Conservation (phyloP, 1,140 invertebrate species). For the Helicoverpa armigera region DNA sequence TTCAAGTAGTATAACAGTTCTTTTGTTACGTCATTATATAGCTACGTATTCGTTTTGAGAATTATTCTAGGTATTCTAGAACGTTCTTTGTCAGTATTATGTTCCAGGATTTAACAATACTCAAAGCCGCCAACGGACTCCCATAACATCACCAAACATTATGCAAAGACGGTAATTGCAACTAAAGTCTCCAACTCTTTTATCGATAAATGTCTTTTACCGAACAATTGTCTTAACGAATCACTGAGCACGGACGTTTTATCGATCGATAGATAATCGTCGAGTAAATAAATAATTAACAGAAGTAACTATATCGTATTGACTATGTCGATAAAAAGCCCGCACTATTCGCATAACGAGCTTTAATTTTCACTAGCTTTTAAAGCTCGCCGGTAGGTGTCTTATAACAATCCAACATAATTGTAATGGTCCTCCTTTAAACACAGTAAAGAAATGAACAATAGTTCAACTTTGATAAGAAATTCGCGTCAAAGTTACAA, state of each 20-base stretch:
- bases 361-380: not conserved
- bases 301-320: constrained; percentile 38
- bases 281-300: constrained; percentile 45
- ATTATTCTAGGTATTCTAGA: not conserved
- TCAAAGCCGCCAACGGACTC: not conserved
- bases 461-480: constrained; percentile 27
- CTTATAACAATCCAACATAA: constrained; percentile 30
- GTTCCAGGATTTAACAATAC: not conserved
- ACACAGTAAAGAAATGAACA: constrained; percentile 45
- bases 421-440: constrained; percentile 44
- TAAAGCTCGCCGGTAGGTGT: constrained; percentile 15
- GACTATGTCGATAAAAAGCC: constrained; percentile 43
- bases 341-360: constrained; percentile 5
- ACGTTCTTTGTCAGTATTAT: constrained; percentile 33
- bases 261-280: constrained; percentile 38
- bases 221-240: not conserved
- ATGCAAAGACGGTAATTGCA: constrained; percentile 4
- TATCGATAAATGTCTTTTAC: constrained; percentile 13
- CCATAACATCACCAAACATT: constrained; percentile 5
- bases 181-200: constrained; percentile 29
- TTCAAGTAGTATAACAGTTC: constrained; percentile 15
- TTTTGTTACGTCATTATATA: constrained; percentile 12
- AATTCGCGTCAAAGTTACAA: not conserved
- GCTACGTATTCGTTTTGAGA: constrained; percentile 30
- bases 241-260: constrained; percentile 25